Evolutionary conservation across 2,888 invertebrate genomes (phyloP), one percentile per base, ranked within the genome.

Genomic region (Pristionchus maxplancki): DNA sequence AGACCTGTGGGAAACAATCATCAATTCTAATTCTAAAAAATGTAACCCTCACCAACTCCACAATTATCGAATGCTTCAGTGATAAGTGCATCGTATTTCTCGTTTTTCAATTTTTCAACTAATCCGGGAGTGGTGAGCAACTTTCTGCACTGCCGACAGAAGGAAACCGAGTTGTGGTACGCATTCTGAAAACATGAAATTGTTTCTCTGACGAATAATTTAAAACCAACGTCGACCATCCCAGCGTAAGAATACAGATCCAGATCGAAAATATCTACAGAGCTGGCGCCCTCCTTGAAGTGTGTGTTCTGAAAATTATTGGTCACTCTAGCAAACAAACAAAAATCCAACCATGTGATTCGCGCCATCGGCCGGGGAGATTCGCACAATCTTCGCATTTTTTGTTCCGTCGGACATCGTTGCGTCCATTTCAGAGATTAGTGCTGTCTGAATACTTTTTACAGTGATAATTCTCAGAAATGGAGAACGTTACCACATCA

Each of bases 401-500:
- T 34, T 50, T 6, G 62, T 85, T 28, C 85, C 85, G n/a, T 85
- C 85, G 15, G 62, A 24, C 5, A 64, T 28, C 0, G 1, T 17
- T 0, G 62, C 0, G 37, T 85, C 85, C 62, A 85, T 85, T 50
- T 85, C 85, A 28, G 85, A 85, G 9, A 85, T 37, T 8, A 85
- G 64, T 13, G 64, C 64, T 1, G 85, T 85, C 85, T 85, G 28
- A 62, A 44, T 28, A 5, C 9, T 53, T 53, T 6, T 20, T 17
- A n/a, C 20, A n/a, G 3, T 2, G 24, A 20, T 53, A 6, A 17
- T 20, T 53, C 0, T 58, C 8, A 8, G 9, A 9, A 53, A 28
- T 58, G 17, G 40, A 13, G 24, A 44, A 88, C 82, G 89, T 87
- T 1, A 90, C 91, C 81, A 91, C 90, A 88, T 91, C 88, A 53